Base-by-base conservation (phyloP, 1,140 invertebrate species). In the Drosophila nigromelanica region DNA sequence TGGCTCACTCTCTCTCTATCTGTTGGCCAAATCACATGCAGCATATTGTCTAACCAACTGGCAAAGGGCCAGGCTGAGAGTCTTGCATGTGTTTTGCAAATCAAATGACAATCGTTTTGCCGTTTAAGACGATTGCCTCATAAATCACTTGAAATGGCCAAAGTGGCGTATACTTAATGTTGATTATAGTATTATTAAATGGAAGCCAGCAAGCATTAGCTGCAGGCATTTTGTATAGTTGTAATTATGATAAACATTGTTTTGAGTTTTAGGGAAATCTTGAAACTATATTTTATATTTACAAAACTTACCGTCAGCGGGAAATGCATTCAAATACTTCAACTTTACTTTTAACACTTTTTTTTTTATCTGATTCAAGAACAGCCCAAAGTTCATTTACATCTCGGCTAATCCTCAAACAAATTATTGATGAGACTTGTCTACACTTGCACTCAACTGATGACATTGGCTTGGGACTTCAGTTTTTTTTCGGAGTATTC, bases 1-100 rank as follows among this genome's bases (percentile, higher is more conserved):
- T 50, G 35, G 15, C 4, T 48, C 37, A 37, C 15, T 24, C 3
- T 54, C 4, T 48, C 30, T 45, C 15, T 24, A 21, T 47, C 24
- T 37, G 30, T 10, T 55, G 30, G 81, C 81, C 81, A 85, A 85
- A 85, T 86, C 81, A 78, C 81, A 74, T 80, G 66, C 47, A 64
- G 48, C 51, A 64, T 42, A 67, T 67, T 59, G 55, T 68, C 55
- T 55, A 60, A 48, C 48, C 66, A 54, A 52, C 60, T 71, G 67
- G 80, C 80, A 76, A 37, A 47, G 74, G 80, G 66, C 76, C 80
- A 83, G 60, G 15, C 27, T 7, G 7, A 45, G 11, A 30, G 15
- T 27, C 14, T 35, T 68, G 80, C 76, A 64, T 69, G 64, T 51
- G 30, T 75, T 64, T 72, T 60, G 27, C 69, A 66, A 74, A 72